Percentiles rank a stretch among this genome's conserved stretches.
These are phyloP conservation scores for Armadillidium nasatum DNA, from an alignment of 1,140 invertebrate genomes.

Conservation along the genomic window DNA sequence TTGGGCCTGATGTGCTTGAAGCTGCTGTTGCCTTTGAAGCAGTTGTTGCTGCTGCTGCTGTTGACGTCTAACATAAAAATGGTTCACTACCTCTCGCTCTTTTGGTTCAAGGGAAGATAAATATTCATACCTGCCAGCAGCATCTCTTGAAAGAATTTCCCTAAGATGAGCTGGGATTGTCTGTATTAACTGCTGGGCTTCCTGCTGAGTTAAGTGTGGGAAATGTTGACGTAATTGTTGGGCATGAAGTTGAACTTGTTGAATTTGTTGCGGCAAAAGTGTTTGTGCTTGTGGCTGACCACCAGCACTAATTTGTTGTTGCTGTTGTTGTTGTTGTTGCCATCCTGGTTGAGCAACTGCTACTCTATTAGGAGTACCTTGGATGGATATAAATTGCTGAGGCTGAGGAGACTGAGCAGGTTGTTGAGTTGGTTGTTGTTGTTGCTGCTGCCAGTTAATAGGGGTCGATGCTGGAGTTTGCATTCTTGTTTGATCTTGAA, in stretches of 20 bases:
- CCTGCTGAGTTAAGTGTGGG: constrained; percentile 48
- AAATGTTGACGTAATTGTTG: constrained; percentile 49
- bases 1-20: constrained; percentile 45
- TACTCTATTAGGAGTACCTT: background rate
- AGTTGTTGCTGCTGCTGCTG: constrained; percentile 52
- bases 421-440: constrained; percentile 41
- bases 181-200: constrained; percentile 46
- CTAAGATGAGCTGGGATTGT: constrained; percentile 20
- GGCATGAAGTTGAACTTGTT: constrained; percentile 58
- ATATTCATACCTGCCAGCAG: constrained; percentile 51
- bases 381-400: background rate
- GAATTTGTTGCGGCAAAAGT: constrained; percentile 46
- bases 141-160: constrained; percentile 39
- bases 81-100: constrained; percentile 49
- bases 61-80: constrained; percentile 50
- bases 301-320: no score
- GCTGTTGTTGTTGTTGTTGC: constrained; percentile 39
- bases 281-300: constrained; percentile 60
- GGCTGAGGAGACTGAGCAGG: constrained; percentile 1
- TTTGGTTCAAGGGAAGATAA: constrained; percentile 51
- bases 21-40: constrained; percentile 34
- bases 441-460: background rate
- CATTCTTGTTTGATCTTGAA: background rate
- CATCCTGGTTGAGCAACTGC: background rate
- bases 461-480: background rate